phyloP scores from a whole-genome alignment of 2,888 invertebrate species.

The Ophioninae sp. region DNA sequence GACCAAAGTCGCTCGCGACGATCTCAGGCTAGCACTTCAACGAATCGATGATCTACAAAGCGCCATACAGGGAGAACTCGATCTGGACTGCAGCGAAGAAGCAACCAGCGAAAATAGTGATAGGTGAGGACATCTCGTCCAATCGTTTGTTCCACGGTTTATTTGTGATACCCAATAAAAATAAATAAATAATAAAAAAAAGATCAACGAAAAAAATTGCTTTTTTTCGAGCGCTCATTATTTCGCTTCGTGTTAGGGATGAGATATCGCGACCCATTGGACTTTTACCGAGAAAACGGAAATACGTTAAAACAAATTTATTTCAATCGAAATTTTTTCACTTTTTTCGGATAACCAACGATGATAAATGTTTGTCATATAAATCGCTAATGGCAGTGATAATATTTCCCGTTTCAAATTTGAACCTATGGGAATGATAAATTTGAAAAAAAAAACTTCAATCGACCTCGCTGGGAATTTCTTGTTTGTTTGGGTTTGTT shows the following conservation, averaged over 20 bases:
- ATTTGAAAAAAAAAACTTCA: neutral
- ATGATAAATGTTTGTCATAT: neutral
- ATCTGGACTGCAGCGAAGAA: conserved; percentile 85
- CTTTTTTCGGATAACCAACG: neutral
- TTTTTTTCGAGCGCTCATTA: neutral
- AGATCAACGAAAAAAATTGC: neutral
- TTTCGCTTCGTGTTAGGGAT: neutral
- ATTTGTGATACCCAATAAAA: neutral
- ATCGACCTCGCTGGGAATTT: neutral
- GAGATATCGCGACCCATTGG: neutral
- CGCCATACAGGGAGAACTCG: conserved; percentile 93
- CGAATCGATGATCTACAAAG: conserved; percentile 95
- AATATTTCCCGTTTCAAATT: neutral
- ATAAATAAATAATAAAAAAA: neutral
- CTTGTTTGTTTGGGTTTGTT: no score
- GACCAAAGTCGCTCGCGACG: conserved; percentile 87
- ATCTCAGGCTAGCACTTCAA: conserved; percentile 93
- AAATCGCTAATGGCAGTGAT: neutral
- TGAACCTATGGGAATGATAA: neutral
- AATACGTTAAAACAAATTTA: neutral
- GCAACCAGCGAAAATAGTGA: conserved; percentile 83
- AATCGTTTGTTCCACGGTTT: neutral
- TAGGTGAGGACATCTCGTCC: conserved; percentile 81
- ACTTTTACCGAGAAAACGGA: neutral
- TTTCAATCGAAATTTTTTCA: neutral